Conservation (phyloP, 2,888 invertebrate species). For the Elmis aenea region DNA sequence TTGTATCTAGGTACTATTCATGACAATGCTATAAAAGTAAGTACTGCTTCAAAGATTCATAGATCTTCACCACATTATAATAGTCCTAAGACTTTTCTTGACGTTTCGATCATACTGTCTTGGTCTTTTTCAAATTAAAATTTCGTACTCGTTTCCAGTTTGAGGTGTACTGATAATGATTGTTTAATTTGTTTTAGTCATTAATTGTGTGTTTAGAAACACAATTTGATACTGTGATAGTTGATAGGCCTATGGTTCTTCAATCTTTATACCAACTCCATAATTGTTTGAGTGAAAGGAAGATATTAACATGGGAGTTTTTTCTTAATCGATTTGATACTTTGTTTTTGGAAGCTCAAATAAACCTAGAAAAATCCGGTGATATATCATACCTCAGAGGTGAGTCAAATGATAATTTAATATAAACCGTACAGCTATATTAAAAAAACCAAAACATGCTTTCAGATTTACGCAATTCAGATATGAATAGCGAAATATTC, state of each 20-base stretch:
- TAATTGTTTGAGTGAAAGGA: constrained; percentile 84
- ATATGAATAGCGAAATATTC: constrained; percentile 80
- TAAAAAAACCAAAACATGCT: too few species aligned
- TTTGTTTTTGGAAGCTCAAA: constrained; percentile 92
- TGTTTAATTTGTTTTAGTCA: constrained; percentile 54
- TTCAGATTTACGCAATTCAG: constrained; percentile 82
- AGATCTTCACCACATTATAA: too few species aligned
- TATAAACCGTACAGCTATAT: too few species aligned
- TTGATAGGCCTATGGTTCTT: constrained; percentile 93
- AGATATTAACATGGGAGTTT: constrained; percentile 94
- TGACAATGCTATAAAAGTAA: constrained; percentile 77
- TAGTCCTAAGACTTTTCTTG: too few species aligned
- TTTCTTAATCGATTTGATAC: constrained; percentile 95
- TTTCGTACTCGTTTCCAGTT: too few species aligned
- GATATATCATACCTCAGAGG: constrained; percentile 81
- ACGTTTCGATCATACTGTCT: too few species aligned
- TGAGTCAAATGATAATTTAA: too few species aligned
- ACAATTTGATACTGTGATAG: constrained; percentile 95
- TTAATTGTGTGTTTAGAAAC: constrained; percentile 92
- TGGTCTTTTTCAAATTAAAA: too few species aligned
- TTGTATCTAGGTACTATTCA: constrained; percentile 91
- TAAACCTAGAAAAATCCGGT: constrained; percentile 78
- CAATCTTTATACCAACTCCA: constrained; percentile 93
- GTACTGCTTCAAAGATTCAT: too few species aligned
- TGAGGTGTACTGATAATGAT: too few species aligned